phyloP scores from a whole-genome alignment of 1,140 invertebrate species.

The Ceratoteleas bidentatus region DNA sequence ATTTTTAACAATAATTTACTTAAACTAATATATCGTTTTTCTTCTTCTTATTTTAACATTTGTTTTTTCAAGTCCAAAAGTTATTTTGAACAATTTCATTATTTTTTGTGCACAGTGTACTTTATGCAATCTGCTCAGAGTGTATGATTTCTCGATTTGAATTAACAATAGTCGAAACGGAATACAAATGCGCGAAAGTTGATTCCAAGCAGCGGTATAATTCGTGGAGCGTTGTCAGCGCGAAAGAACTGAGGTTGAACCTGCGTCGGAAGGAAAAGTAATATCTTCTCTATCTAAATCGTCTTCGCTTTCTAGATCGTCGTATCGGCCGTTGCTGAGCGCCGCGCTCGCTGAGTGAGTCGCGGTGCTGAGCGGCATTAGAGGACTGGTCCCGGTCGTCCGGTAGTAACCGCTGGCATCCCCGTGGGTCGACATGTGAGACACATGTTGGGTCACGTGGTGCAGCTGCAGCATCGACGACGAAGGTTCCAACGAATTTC shows the following conservation, averaged over 20 bases:
- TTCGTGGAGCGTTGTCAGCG: not conserved
- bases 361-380: slow-evolving; percentile 80
- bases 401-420: slow-evolving; percentile 77
- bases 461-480: slow-evolving; percentile 76
- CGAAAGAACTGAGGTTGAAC: slow-evolving; percentile 72
- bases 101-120: no score
- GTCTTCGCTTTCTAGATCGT: slow-evolving; percentile 95
- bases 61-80: no score
- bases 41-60: no score
- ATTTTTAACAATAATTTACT: no score
- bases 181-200: no score
- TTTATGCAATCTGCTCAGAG: no score
- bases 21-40: no score
- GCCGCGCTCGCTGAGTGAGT: slow-evolving; percentile 80
- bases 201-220: not conserved
- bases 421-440: slow-evolving; percentile 75
- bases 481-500: slow-evolving; percentile 76
- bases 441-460: slow-evolving; percentile 72
- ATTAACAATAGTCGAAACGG: no score
- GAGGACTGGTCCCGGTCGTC: slow-evolving; percentile 81
- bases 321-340: slow-evolving; percentile 86
- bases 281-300: slow-evolving; percentile 93
- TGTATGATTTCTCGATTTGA: no score
- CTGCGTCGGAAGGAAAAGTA: slow-evolving; percentile 89
- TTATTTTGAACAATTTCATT: no score